Evolutionary conservation across 1,140 invertebrate genomes (phyloP).

Genomic region (Brachionus paranguensis): DNA sequence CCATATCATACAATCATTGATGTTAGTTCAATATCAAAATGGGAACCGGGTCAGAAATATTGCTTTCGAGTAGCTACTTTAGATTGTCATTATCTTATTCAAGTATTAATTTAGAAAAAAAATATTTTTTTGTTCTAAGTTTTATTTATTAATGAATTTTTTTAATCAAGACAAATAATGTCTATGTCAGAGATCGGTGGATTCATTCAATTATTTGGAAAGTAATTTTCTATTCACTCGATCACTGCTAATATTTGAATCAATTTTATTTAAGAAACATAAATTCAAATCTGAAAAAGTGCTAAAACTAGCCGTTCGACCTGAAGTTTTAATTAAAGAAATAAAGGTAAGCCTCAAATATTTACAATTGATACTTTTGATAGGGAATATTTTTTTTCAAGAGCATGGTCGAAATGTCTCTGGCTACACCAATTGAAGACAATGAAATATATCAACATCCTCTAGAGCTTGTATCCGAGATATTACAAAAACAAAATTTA

Average conservation of each 20-base stretch:
- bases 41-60: conserved; percentile 73
- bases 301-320: conserved; percentile 63
- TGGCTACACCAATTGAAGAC: conserved; percentile 72
- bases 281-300: conserved; percentile 71
- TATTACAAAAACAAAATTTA: conserved; percentile 58
- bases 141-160: too few relatives aligned
- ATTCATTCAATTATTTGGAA: conserved; percentile 76
- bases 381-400: conserved; percentile 51
- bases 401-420: conserved; percentile 71
- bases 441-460: conserved; percentile 69
- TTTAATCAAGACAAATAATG: conserved; percentile 62
- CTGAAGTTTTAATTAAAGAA: conserved; percentile 74
- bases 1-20: conserved; percentile 72
- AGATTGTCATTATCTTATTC: conserved; percentile 69
- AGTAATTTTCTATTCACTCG: conserved; percentile 43
- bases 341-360: conserved; percentile 61
- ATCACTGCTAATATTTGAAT: too few relatives aligned
- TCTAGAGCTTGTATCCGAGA: conserved; percentile 67
- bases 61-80: conserved; percentile 71
- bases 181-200: conserved; percentile 76
- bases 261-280: conserved; percentile 56
- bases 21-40: conserved; percentile 69
- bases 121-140: conserved; percentile 43
- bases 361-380: neutral
- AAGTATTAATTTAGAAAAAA: conserved; percentile 54